Evolutionary conservation across 2,888 invertebrate genomes (phyloP).

Genomic region (Oligia fasciuncula): DNA sequence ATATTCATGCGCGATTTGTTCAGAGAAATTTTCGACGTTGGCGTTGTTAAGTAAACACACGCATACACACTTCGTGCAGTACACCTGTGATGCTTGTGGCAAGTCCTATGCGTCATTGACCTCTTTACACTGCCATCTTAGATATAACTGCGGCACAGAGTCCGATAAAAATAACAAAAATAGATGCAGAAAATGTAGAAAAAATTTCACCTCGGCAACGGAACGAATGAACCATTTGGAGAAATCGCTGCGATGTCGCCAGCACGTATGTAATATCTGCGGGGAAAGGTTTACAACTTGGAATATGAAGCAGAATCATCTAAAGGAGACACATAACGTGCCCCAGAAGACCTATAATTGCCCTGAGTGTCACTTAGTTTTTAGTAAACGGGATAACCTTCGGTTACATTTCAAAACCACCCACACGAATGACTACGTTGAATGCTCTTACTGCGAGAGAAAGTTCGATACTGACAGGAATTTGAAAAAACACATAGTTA

Average conservation of each 20-base stretch:
- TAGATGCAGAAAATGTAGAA: conserved; percentile 59
- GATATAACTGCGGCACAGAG: conserved; percentile 56
- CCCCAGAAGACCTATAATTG: conserved; percentile 62
- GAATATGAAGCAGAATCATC: conserved; percentile 67
- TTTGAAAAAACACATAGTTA: conserved; percentile 65
- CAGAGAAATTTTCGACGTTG: conserved; percentile 64
- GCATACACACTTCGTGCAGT: conserved; percentile 72
- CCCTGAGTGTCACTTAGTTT: conserved; percentile 63
- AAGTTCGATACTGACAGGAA: conserved; percentile 65
- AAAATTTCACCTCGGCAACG: conserved; percentile 43
- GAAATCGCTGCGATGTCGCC: conserved; percentile 59
- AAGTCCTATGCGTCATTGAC: conserved; percentile 70
- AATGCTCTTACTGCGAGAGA: conserved; percentile 64
- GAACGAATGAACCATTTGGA: conserved; percentile 61
- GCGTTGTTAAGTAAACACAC: conserved; percentile 68
- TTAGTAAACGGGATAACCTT: conserved; percentile 55
- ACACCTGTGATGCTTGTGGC: conserved; percentile 74
- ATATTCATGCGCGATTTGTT: conserved; percentile 69
- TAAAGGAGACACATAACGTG: conserved; percentile 58
- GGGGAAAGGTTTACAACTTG: conserved; percentile 66
- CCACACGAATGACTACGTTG: conserved; percentile 63
- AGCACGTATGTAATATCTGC: conserved; percentile 65
- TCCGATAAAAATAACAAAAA: conserved; percentile 44
- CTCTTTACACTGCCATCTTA: conserved; percentile 67
- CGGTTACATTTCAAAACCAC: conserved; percentile 68